A percentile compares a stretch with the other conserved stretches of the same genome.
Conservation (phyloP, 2,113 vertebrate genomes). For the Paradoxurus hermaphroditus region DNA sequence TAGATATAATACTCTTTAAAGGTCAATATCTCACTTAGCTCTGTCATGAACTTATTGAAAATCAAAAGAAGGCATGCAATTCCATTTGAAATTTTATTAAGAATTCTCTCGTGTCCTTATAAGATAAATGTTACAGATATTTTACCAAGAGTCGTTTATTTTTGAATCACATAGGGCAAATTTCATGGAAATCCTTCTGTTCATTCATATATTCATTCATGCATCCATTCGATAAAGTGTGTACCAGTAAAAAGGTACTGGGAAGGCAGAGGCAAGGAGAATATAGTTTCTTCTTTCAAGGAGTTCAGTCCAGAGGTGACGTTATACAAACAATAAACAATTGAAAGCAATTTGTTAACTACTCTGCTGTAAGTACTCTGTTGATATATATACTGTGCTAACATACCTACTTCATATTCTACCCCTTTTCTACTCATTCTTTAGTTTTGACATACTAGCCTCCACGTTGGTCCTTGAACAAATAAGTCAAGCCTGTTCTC, state of each 20-base stretch:
- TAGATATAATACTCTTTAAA: background rate
- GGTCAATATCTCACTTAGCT: background rate
- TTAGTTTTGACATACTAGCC: background rate
- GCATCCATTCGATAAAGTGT: background rate
- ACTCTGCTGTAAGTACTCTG: background rate
- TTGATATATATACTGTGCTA: background rate
- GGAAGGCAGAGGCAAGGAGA: background rate
- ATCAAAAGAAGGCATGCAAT: background rate
- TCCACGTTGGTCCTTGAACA: background rate
- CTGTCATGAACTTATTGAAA: background rate
- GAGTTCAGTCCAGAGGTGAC: background rate
- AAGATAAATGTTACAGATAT: background rate
- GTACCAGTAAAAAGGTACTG: background rate
- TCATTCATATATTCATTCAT: background rate
- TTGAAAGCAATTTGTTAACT: background rate
- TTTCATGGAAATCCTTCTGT: background rate
- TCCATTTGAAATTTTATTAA: background rate
- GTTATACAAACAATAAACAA: background rate
- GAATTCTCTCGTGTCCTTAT: background rate
- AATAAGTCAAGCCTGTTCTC: background rate
- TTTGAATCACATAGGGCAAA: background rate
- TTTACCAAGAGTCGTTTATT: conserved; percentile 11
- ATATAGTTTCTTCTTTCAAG: background rate
- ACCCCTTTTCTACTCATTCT: background rate
- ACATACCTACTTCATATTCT: background rate